Conservation (phyloP, 2,797 vertebrate genomes). For the Tragelaphus oryx region DNA sequence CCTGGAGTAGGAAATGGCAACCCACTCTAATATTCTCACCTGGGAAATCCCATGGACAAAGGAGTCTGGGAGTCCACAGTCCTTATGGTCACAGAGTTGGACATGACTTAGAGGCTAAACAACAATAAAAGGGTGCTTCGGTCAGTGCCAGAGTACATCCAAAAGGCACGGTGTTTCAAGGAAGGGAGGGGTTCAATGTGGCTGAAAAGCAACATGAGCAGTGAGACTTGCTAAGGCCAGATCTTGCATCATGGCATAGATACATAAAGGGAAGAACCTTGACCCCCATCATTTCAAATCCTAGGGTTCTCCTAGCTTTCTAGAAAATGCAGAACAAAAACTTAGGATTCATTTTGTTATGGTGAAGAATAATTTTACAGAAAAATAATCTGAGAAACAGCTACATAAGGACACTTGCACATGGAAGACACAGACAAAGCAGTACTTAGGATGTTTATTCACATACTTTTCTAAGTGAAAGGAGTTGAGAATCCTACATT, state of each 20-base stretch:
- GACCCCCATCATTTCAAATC: background rate
- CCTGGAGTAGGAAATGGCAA: background rate
- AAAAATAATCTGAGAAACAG: conserved; percentile 21
- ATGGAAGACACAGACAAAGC: background rate
- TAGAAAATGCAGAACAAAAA: background rate
- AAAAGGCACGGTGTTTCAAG: background rate
- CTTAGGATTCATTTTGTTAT: background rate
- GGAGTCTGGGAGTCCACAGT: background rate
- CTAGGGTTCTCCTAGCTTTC: background rate
- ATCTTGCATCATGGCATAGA: background rate
- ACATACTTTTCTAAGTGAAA: background rate
- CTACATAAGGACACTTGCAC: background rate
- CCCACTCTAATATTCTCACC: background rate
- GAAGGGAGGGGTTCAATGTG: background rate
- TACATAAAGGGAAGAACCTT: background rate
- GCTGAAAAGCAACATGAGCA: background rate
- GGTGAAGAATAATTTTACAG: background rate
- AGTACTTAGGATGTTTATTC: background rate
- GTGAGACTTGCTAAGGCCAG: background rate
- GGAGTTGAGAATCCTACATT: background rate
- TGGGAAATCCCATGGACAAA: background rate
- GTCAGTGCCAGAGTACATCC: background rate
- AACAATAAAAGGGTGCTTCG: background rate
- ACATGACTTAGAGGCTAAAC: background rate
- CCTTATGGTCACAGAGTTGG: background rate